Percentiles rank a stretch among this genome's conserved stretches.
Conservation (phyloP, 2,888 invertebrate genomes). For the Drosophila kambysellisi region DNA sequence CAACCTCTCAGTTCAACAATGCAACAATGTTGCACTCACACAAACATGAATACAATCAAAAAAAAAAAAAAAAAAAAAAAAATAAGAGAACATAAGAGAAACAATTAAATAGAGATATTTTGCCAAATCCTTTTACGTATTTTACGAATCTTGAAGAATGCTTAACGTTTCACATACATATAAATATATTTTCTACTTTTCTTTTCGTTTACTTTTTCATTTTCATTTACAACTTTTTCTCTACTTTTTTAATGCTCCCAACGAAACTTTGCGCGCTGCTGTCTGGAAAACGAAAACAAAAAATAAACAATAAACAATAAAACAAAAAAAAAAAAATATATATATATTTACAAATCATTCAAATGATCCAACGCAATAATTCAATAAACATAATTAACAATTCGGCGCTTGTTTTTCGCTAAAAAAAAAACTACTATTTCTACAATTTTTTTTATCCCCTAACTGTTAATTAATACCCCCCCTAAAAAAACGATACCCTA, state of each 20-base stretch:
- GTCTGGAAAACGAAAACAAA: conserved; percentile 66
- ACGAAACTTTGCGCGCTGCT: conserved; percentile 76
- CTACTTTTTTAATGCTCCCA: conserved; percentile 68
- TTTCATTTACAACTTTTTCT: conserved; percentile 74
- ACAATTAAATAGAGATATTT: conserved; percentile 31
- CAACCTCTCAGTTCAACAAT: conserved; percentile 14
- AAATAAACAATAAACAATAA: conserved; percentile 37
- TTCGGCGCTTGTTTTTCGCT: conserved; percentile 69
- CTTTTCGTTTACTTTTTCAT: conserved; percentile 77
- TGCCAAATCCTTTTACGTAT: conserved; percentile 43
- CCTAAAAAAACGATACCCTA: conserved; percentile 46
- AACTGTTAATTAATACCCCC: conserved; percentile 49
- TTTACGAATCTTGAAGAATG: conserved; percentile 40
- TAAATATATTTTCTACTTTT: conserved; percentile 61
- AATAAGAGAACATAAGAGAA: conserved; percentile 1
- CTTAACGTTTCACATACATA: conserved; percentile 65
- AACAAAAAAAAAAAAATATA: conserved; percentile 4
- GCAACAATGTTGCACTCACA: conserved; percentile 24
- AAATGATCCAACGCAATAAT: conserved; percentile 32
- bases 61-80: not conserved
- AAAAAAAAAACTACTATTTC: conserved; percentile 34
- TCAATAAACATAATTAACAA: conserved; percentile 42
- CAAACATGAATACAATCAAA: conserved; percentile 12
- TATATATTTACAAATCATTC: conserved; percentile 14
- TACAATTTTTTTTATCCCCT: conserved; percentile 25